Conservation (phyloP, 2,113 vertebrate genomes). For the Malurus elegans region DNA sequence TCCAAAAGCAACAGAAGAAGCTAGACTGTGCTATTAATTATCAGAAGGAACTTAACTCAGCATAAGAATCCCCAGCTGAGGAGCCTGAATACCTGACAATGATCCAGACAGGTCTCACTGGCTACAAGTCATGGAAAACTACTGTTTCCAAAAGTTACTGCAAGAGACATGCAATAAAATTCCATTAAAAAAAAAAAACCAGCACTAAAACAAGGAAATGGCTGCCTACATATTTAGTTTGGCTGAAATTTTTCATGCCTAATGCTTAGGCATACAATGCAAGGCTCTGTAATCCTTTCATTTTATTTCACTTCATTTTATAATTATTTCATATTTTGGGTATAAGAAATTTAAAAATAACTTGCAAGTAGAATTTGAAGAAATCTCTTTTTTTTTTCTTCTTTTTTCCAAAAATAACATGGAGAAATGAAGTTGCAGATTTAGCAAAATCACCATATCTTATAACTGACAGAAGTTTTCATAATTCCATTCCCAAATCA, state of each 20-base stretch:
- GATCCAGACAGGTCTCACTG: not conserved
- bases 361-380: not conserved
- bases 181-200: not conserved
- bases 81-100: not conserved
- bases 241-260: not conserved
- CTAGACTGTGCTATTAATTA: not conserved
- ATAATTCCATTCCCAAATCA: not conserved
- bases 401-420: not conserved
- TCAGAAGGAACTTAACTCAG: not conserved
- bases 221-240: not conserved
- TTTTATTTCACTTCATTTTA: not conserved
- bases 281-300: not conserved
- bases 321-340: not conserved
- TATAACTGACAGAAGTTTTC: not conserved
- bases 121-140: not conserved
- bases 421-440: not conserved
- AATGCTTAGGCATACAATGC: not conserved
- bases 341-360: not conserved
- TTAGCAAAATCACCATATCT: not conserved
- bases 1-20: not conserved
- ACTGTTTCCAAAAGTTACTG: not conserved
- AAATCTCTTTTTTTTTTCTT: not conserved
- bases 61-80: not conserved
- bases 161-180: not conserved
- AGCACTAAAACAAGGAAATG: not conserved